phyloP scores from a whole-genome alignment of 2,797 vertebrate genomes.

The Paratrypauchen microcephalus region DNA sequence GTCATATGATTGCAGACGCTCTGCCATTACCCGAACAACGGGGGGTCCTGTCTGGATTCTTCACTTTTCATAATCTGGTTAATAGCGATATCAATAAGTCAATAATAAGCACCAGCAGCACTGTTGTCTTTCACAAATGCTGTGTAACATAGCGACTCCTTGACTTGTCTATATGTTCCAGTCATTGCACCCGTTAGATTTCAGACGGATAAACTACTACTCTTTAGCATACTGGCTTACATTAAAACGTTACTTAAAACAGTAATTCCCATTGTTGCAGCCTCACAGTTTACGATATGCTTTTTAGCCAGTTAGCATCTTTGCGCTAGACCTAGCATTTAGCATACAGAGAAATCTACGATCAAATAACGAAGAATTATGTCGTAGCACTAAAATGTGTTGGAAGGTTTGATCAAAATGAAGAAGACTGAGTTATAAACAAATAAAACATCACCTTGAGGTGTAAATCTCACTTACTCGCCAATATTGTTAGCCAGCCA shows the following conservation, averaged over 20 bases:
- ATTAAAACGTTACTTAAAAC: background rate
- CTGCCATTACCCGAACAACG: conserved; percentile 86
- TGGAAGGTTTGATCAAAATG: background rate
- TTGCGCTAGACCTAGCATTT: conserved; percentile 56
- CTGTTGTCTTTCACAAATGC: background rate
- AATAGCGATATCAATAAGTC: conserved; percentile 61
- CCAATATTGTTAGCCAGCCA: conserved; percentile 45
- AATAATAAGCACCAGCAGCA: conserved; percentile 21
- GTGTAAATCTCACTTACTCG: conserved; percentile 44
- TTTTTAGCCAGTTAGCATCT: conserved; percentile 33
- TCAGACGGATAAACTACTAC: background rate
- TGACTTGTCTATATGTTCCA: background rate
- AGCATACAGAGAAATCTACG: background rate
- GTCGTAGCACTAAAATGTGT: background rate
- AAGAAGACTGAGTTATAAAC: too few species aligned
- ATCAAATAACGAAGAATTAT: background rate
- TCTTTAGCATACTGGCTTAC: background rate
- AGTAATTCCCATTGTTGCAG: conserved; percentile 15
- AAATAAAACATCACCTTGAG: conserved; percentile 38
- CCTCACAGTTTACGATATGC: conserved; percentile 18
- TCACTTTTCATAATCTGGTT: conserved; percentile 85
- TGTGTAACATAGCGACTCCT: background rate
- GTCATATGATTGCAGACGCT: conserved; percentile 90
- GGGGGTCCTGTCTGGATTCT: conserved; percentile 76
- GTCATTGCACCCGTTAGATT: background rate